A percentile compares a stretch with the other conserved stretches of the same genome.
Conservation (phyloP, 1,140 invertebrate genomes). For the Zaprionus ghesquierei region DNA sequence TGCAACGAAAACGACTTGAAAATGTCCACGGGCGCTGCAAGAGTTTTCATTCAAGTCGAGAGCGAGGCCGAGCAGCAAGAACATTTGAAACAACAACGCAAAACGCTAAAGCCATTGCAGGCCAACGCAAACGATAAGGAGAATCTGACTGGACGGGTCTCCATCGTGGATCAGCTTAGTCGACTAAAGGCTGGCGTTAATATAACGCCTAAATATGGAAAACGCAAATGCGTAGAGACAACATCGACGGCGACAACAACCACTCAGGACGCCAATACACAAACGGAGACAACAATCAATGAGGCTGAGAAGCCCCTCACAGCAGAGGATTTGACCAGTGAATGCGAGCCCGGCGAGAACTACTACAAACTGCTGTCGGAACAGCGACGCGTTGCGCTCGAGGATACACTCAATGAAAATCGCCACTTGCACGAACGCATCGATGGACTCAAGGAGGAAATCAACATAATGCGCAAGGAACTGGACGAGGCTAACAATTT, state of each 20-base stretch:
- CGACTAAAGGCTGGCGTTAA: conserved; percentile 73
- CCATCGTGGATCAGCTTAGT: conserved; percentile 79
- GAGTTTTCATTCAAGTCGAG: conserved; percentile 83
- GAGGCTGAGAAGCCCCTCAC: conserved; percentile 68
- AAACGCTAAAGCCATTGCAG: conserved; percentile 85
- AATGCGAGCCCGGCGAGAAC: conserved; percentile 84
- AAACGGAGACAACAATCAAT: conserved; percentile 43
- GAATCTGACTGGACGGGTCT: conserved; percentile 83
- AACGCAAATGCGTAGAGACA: conserved; percentile 73
- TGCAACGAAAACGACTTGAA: conserved; percentile 52
- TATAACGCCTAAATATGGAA: conserved; percentile 68
- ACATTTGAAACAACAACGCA: conserved; percentile 83
- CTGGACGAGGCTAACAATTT: conserved; percentile 85
- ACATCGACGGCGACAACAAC: background rate
- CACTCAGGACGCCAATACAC: conserved; percentile 61
- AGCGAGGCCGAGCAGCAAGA: conserved; percentile 83
- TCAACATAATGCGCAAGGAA: conserved; percentile 86
- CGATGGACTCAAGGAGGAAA: conserved; percentile 85
- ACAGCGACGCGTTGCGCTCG: conserved; percentile 84
- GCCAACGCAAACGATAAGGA: conserved; percentile 85
- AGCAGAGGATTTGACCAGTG: conserved; percentile 84
- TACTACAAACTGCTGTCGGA: conserved; percentile 87
- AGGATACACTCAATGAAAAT: conserved; percentile 86
- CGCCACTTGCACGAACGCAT: conserved; percentile 83
- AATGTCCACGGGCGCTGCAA: conserved; percentile 75